Percentiles rank a stretch among this genome's conserved stretches.
phyloP scores from a whole-genome alignment of 2,113 vertebrate species.

The Cinclus cinclus region DNA sequence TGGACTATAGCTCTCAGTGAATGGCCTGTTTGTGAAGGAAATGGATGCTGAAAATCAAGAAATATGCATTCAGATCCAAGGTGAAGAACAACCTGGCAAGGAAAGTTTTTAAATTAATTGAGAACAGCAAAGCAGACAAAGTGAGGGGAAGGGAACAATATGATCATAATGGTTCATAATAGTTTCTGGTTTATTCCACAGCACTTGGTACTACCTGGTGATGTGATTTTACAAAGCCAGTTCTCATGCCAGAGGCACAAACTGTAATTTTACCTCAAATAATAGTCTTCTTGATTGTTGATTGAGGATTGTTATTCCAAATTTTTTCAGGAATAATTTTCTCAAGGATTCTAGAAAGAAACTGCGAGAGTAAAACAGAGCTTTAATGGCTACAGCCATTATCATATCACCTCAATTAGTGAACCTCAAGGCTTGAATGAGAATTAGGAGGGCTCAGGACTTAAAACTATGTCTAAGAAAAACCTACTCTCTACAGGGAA shows the following conservation, averaged over 20 bases:
- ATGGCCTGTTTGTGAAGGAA: not conserved
- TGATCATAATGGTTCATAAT: not conserved
- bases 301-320: not conserved
- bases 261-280: not conserved
- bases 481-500: not conserved
- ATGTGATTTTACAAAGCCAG: not conserved
- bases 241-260: not conserved
- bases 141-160: not conserved
- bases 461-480: not conserved
- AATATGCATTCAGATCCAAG: not conserved
- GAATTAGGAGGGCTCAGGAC: not conserved
- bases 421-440: not conserved
- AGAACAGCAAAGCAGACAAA: not conserved
- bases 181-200: not conserved
- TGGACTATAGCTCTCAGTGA: not conserved
- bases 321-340: not conserved
- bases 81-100: not conserved
- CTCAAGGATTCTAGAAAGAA: not conserved
- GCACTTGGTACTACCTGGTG: not conserved
- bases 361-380: not conserved
- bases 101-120: constrained; percentile 3
- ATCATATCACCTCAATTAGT: not conserved
- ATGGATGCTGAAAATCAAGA: not conserved
- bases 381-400: not conserved
- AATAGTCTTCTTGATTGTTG: not conserved